A percentile compares a stretch with the other conserved stretches of the same genome.
These are phyloP conservation scores for Sebastes miniatus DNA, from an alignment of 2,797 vertebrate species.

Conservation along the genomic window DNA sequence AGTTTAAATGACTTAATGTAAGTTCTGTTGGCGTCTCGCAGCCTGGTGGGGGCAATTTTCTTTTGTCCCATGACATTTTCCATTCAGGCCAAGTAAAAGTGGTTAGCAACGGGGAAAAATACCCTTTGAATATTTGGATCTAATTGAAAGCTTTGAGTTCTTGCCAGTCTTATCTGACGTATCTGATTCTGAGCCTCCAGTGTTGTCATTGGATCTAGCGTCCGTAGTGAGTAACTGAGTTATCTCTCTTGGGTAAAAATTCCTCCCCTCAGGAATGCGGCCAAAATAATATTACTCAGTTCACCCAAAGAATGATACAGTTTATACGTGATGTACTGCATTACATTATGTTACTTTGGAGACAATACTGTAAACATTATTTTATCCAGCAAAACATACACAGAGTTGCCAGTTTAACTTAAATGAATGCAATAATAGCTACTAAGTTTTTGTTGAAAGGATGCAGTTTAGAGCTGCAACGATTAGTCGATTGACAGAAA, in stretches of 20 bases:
- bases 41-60: not conserved
- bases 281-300: constrained; percentile 23
- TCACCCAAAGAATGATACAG: not conserved
- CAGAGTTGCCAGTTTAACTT: not conserved
- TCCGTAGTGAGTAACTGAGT: not conserved
- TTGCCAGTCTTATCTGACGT: not conserved
- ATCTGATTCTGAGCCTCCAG: not conserved
- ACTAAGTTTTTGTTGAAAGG: not conserved
- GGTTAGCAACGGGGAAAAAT: not conserved
- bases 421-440: not conserved
- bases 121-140: not conserved
- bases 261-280: not conserved
- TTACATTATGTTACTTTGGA: not conserved
- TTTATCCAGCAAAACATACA: not conserved
- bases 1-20: too few relatives aligned
- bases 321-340: not conserved
- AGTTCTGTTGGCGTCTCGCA: not conserved
- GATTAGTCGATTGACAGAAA: too few relatives aligned
- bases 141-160: not conserved
- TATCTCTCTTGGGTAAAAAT: not conserved
- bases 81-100: not conserved
- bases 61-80: not conserved
- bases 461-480: too few relatives aligned
- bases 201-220: not conserved
- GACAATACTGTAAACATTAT: not conserved